These are phyloP conservation scores for Myodes glareolus DNA, from an alignment of 2,113 vertebrate species.

Conservation along the genomic window DNA sequence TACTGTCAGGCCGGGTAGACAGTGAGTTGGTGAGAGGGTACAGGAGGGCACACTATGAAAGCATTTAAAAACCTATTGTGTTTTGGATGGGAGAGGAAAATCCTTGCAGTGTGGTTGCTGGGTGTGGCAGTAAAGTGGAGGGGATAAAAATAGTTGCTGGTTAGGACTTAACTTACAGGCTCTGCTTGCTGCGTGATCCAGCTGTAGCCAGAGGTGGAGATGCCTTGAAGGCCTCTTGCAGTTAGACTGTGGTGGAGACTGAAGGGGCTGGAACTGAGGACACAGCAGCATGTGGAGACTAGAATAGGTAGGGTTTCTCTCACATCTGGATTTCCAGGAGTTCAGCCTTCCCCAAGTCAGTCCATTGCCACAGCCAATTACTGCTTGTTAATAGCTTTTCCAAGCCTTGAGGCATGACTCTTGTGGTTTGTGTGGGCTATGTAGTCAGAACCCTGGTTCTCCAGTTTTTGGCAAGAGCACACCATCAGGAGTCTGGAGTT, in stretches of 20 bases:
- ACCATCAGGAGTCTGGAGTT: background rate
- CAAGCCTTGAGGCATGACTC: background rate
- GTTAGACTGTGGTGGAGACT: background rate
- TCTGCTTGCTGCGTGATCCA: background rate
- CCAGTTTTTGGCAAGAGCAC: background rate
- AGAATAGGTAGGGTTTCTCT: background rate
- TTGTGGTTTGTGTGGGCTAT: background rate
- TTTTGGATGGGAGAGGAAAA: background rate
- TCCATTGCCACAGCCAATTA: background rate
- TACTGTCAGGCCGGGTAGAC: background rate
- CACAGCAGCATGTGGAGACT: background rate
- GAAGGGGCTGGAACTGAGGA: background rate
- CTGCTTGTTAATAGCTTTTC: background rate
- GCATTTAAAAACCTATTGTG: background rate
- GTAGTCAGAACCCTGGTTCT: background rate
- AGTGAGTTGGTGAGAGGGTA: background rate
- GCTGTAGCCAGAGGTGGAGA: background rate
- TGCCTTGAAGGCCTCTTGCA: background rate
- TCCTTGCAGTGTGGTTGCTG: background rate
- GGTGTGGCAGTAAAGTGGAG: background rate
- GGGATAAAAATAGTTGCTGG: slow-evolving; percentile 38
- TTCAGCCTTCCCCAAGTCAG: background rate
- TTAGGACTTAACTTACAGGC: background rate
- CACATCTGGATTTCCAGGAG: background rate
- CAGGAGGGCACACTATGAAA: background rate